These are phyloP conservation scores for Microcebus jonahi DNA, from an alignment of 2,113 vertebrate species.

Conservation along the genomic window DNA sequence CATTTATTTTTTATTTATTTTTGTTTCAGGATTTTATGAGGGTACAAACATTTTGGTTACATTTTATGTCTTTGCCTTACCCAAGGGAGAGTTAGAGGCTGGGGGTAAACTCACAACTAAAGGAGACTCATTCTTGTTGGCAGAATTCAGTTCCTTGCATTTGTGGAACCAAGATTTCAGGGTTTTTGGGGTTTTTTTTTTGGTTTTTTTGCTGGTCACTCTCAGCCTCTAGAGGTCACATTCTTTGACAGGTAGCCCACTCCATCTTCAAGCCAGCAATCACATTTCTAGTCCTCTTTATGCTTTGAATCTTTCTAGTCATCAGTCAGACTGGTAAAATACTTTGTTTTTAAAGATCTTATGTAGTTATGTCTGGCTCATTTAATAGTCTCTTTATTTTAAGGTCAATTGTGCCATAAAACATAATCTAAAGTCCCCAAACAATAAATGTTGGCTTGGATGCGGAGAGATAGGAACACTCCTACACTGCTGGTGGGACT, in stretches of 20 bases:
- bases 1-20: too few species aligned
- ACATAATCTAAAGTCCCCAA: not conserved
- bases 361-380: not conserved
- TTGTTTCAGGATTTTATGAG: too few species aligned
- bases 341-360: not conserved
- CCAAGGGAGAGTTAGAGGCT: too few species aligned
- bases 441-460: too few species aligned
- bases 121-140: not conserved
- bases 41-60: too few species aligned
- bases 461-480: too few species aligned
- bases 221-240: not conserved
- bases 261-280: not conserved
- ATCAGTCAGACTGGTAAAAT: not conserved
- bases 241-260: not conserved
- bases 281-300: not conserved
- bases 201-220: not conserved
- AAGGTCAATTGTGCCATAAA: not conserved
- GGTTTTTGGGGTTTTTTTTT: too few species aligned
- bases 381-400: not conserved
- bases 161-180: not conserved
- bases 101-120: too few species aligned
- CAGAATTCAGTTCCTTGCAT: not conserved
- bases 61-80: too few species aligned
- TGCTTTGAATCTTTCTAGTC: not conserved
- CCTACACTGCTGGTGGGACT: too few species aligned